Conservation (phyloP, 2,113 vertebrate genomes). For the Coregonus clupeaformis region DNA sequence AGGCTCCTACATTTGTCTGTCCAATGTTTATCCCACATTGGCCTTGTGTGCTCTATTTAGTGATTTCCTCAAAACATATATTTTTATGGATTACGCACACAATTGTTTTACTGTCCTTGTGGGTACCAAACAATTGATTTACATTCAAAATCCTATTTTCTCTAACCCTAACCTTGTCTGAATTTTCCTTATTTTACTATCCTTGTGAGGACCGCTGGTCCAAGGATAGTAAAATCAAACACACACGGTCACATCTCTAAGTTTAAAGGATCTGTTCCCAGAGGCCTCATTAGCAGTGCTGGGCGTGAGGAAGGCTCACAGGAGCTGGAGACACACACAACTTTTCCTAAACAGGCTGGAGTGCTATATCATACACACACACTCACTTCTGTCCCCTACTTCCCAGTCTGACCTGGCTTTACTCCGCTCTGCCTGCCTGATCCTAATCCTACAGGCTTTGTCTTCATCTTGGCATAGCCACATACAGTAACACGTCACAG, state of each 20-base stretch:
- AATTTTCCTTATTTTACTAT: too few relatives aligned
- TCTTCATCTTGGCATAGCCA: neutral
- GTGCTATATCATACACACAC: neutral
- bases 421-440: neutral
- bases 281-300: constrained; percentile 69
- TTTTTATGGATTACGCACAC: too few relatives aligned
- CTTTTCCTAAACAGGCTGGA: constrained; percentile 5
- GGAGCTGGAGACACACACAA: constrained; percentile 45
- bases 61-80: neutral
- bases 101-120: too few relatives aligned
- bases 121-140: too few relatives aligned
- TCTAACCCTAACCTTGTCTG: too few relatives aligned
- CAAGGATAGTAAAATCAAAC: too few relatives aligned
- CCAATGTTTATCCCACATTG: neutral
- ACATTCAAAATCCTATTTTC: too few relatives aligned
- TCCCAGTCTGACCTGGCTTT: neutral
- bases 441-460: neutral
- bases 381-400: neutral
- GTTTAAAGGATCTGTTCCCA: constrained; percentile 52
- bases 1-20: neutral
- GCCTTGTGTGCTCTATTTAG: neutral
- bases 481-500: neutral
- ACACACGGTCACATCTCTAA: neutral
- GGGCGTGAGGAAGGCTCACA: constrained; percentile 51
- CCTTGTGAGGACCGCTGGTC: too few relatives aligned